Percentiles rank a stretch among this genome's conserved stretches.
These are phyloP conservation scores for Falco novaeseelandiae DNA, from an alignment of 2,797 vertebrate genomes.

Conservation along the genomic window DNA sequence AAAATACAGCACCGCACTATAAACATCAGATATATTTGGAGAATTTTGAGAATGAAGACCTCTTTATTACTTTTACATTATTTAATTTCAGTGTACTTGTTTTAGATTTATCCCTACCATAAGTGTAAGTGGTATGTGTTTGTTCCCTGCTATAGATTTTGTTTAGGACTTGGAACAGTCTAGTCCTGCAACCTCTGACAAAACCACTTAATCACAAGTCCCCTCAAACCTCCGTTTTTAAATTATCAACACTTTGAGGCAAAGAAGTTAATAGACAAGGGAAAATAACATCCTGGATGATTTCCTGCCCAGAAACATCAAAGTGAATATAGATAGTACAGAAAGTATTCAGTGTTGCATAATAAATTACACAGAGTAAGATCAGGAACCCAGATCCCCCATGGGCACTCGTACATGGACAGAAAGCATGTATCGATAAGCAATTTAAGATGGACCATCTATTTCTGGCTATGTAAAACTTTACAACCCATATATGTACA, in stretches of 20 bases:
- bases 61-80: neutral
- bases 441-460: neutral
- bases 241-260: neutral
- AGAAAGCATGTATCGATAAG: neutral
- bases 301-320: neutral
- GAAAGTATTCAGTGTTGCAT: neutral
- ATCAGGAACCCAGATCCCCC: neutral
- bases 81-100: neutral
- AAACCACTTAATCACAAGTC: neutral
- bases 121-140: neutral
- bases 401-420: rapidly evolving
- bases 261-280: neutral
- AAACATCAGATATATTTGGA: neutral
- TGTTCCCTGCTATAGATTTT: neutral
- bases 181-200: neutral
- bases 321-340: rapidly evolving
- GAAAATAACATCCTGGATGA: neutral
- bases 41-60: neutral
- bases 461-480: neutral
- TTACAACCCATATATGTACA: neutral
- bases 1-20: neutral
- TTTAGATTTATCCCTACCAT: neutral
- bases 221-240: neutral
- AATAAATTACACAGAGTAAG: neutral
- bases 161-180: neutral